Conservation (phyloP, 2,113 vertebrate genomes). For the Triplophysa rosa region DNA sequence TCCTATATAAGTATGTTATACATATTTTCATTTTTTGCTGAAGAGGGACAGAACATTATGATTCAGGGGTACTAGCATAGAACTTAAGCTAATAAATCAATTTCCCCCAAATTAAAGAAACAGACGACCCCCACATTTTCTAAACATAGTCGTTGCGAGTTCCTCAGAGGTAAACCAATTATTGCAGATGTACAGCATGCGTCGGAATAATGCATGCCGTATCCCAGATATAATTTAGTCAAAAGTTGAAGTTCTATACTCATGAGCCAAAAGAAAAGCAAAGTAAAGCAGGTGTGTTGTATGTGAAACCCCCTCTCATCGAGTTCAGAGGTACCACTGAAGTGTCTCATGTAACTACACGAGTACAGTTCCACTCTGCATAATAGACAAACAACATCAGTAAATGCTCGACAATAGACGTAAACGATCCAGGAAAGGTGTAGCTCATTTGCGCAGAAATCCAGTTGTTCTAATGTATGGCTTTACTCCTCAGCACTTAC, state of each 20-base stretch:
- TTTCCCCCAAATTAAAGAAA: no score
- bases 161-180: not conserved
- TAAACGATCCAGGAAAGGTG: conserved; percentile 22
- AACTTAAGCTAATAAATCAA: no score
- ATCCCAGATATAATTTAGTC: conserved; percentile 1
- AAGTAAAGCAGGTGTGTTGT: conserved; percentile 15
- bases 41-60: no score
- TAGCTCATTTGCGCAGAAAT: conserved; percentile 23
- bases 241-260: conserved; percentile 7
- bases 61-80: no score
- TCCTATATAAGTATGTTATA: no score
- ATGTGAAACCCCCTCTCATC: conserved; percentile 20
- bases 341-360: conserved; percentile 4
- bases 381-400: conserved; percentile 18
- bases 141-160: no score
- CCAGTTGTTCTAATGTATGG: conserved; percentile 43
- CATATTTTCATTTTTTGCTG: no score
- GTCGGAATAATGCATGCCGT: not conserved
- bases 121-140: no score
- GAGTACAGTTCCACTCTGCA: conserved; percentile 26
- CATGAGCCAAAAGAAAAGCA: not conserved
- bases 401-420: conserved; percentile 15
- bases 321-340: conserved; percentile 8
- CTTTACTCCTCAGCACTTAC: conserved; percentile 52
- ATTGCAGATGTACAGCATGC: not conserved